Conservation (phyloP, 2,113 vertebrate species). For the Oncorhynchus kisutch region DNA sequence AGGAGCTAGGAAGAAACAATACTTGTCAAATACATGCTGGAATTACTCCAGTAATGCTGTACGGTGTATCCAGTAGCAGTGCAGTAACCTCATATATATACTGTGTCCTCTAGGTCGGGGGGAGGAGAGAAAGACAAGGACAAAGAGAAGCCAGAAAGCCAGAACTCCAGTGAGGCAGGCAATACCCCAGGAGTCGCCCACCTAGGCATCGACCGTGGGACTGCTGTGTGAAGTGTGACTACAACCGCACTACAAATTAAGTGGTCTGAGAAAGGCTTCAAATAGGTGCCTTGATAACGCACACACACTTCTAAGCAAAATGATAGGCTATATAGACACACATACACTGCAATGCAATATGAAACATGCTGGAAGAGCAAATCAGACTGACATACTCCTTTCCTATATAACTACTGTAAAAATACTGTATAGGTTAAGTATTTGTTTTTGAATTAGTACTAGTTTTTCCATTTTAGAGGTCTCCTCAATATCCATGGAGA, state of each 20-base stretch:
- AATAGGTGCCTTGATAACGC: too few relatives aligned
- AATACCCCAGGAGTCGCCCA: conserved; percentile 70
- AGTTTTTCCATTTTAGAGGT: neutral
- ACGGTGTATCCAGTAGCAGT: neutral
- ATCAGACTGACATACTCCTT: neutral
- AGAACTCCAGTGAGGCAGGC: conserved; percentile 67
- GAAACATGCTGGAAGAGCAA: neutral
- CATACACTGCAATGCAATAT: neutral
- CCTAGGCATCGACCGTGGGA: conserved; percentile 79
- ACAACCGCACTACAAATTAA: neutral
- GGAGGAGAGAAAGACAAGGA: conserved; percentile 83
- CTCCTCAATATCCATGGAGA: conserved; percentile 10
- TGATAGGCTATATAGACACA: neutral
- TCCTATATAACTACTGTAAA: conserved; percentile 15
- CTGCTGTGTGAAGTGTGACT: conserved; percentile 76
- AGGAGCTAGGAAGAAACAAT: too few relatives aligned
- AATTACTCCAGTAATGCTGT: neutral
- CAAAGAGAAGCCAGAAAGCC: conserved; percentile 75
- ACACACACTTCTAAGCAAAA: neutral
- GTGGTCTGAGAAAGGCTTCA: too few relatives aligned
- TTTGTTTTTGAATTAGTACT: neutral
- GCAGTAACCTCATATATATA: neutral
- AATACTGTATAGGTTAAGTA: conserved; percentile 25
- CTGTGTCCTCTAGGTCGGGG: conserved; percentile 68
- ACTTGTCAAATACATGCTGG: too few relatives aligned